Evolutionary conservation across 2,113 vertebrate species (phyloP).

Genomic region (Haemorhous mexicanus): DNA sequence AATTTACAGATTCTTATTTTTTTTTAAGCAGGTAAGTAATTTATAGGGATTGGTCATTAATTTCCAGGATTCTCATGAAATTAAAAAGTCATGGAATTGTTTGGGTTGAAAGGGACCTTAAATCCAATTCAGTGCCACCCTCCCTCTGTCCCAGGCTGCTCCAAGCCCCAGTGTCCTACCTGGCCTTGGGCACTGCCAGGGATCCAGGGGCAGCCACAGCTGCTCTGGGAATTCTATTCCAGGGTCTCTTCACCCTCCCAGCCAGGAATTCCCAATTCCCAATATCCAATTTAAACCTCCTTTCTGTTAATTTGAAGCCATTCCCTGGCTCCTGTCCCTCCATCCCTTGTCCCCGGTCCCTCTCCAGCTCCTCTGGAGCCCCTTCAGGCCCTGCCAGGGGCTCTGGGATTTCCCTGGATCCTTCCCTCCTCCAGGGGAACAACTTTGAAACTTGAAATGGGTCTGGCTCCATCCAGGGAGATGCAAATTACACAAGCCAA

Average conservation of each 20-base stretch:
- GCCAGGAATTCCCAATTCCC: neutral
- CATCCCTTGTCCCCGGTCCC: neutral
- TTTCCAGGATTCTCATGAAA: neutral
- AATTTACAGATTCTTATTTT: neutral
- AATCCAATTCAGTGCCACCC: rapidly evolving
- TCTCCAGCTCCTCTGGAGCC: neutral
- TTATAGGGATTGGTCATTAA: neutral
- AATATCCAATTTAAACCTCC: no score
- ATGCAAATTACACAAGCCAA: neutral
- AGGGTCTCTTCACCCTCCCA: neutral
- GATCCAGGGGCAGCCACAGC: neutral
- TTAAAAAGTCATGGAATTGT: neutral
- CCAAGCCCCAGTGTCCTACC: neutral
- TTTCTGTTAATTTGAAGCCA: neutral
- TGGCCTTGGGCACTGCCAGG: neutral
- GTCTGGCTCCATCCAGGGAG: neutral
- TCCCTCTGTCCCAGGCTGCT: neutral
- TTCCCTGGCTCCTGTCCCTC: neutral
- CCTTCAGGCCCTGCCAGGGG: neutral
- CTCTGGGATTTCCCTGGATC: neutral
- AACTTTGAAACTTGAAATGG: neutral
- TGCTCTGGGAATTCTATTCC: neutral
- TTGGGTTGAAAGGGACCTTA: neutral
- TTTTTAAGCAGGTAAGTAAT: neutral
- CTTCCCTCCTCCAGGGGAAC: rapidly evolving